Evolutionary conservation across 2,113 vertebrate genomes (phyloP).

Genomic region (Vicugna pacos): DNA sequence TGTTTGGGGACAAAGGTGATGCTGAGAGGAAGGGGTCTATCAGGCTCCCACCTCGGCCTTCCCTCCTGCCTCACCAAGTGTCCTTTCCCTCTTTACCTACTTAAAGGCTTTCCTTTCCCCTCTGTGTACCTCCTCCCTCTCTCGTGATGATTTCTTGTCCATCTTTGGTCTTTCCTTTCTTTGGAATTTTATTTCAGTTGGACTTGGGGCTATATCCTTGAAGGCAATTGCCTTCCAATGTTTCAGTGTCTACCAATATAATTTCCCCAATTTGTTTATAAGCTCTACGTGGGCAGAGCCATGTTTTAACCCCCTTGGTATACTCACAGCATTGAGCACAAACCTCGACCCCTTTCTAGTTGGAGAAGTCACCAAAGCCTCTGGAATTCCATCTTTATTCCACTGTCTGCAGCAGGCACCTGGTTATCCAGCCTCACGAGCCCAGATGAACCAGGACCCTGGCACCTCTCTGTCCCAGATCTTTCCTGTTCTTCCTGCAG

Average conservation of each 20-base stretch:
- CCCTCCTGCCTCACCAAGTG: rapidly evolving
- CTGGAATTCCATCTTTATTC: background rate
- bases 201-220: background rate
- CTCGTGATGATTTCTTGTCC: background rate
- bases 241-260: background rate
- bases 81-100: background rate
- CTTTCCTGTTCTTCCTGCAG: background rate
- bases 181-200: background rate
- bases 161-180: background rate
- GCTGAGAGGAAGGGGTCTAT: background rate
- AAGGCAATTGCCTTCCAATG: background rate
- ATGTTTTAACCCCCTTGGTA: background rate
- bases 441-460: rapidly evolving
- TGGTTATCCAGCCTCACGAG: too few species aligned
- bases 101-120: background rate
- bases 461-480: background rate
- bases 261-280: background rate
- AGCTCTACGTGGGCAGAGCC: background rate
- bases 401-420: rapidly evolving
- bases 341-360: too few species aligned
- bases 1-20: background rate
- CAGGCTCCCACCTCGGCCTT: background rate
- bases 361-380: background rate
- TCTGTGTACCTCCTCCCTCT: background rate
- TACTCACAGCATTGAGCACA: background rate